Conservation (phyloP, 2,113 vertebrate genomes). For the Equus przewalskii region DNA sequence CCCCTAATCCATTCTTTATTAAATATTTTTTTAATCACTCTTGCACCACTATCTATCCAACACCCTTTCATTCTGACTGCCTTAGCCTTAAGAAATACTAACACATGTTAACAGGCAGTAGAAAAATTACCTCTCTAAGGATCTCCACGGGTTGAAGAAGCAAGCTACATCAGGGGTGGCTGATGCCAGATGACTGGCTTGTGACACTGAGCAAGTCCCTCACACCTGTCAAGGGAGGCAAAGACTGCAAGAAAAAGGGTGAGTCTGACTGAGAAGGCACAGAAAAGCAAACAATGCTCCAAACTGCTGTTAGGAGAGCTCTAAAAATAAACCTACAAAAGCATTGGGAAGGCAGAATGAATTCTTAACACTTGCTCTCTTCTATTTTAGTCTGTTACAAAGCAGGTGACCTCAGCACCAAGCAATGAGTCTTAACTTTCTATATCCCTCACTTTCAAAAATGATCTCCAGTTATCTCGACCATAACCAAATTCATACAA, state of each 20-base stretch:
- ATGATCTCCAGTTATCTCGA: not conserved
- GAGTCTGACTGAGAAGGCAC: slow-evolving; percentile 75
- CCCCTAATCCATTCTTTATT: slow-evolving; percentile 33
- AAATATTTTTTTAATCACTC: not conserved
- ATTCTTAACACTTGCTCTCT: slow-evolving; percentile 85
- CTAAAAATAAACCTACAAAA: slow-evolving; percentile 87
- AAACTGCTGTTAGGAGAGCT: slow-evolving; percentile 69
- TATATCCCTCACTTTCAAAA: slow-evolving; percentile 49
- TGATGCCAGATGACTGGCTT: slow-evolving; percentile 81
- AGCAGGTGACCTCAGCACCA: slow-evolving; percentile 77
- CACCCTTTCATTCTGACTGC: not conserved
- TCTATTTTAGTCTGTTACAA: slow-evolving; percentile 76
- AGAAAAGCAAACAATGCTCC: slow-evolving; percentile 73
- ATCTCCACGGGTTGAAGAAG: slow-evolving; percentile 73
- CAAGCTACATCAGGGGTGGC: slow-evolving; percentile 74
- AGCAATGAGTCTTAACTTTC: slow-evolving; percentile 42
- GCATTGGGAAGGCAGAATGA: slow-evolving; percentile 78
- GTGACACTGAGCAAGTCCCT: slow-evolving; percentile 83
- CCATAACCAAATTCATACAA: slow-evolving; percentile 19
- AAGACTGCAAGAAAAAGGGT: slow-evolving; percentile 69
- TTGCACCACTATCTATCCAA: not conserved
- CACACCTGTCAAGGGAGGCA: slow-evolving; percentile 85
- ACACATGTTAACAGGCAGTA: not conserved
- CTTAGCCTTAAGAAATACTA: slow-evolving; percentile 56
- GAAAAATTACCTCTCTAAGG: slow-evolving; percentile 66